phyloP scores from a whole-genome alignment of 2,113 vertebrate species.

The Phocoena phocoena region DNA sequence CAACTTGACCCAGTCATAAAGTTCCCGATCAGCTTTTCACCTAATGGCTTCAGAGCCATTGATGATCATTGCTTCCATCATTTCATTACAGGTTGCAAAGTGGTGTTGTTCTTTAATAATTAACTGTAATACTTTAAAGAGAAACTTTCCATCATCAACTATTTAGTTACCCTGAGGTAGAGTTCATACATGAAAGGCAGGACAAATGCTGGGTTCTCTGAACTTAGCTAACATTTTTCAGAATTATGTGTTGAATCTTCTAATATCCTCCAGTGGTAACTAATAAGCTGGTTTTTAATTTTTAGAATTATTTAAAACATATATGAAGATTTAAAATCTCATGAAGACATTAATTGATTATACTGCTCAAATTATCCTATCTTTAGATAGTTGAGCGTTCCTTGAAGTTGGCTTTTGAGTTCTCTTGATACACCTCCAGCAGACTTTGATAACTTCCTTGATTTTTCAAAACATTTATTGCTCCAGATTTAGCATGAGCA shows the following conservation, averaged over 20 bases:
- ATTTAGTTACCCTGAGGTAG: background rate
- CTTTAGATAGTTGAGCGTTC: background rate
- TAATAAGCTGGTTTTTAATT: background rate
- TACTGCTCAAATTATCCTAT: background rate
- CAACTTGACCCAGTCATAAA: background rate
- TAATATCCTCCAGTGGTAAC: background rate
- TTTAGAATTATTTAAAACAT: background rate
- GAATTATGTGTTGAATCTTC: background rate
- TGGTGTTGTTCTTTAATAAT: background rate
- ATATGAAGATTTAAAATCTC: background rate
- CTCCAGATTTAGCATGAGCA: background rate
- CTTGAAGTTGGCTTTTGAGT: background rate
- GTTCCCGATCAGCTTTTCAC: background rate
- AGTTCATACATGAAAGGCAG: background rate
- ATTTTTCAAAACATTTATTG: slow-evolving; percentile 6
- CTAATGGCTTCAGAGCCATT: background rate
- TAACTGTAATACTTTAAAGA: background rate
- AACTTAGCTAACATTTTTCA: background rate
- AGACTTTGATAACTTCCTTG: background rate
- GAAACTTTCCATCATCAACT: background rate
- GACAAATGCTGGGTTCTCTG: background rate
- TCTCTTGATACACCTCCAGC: background rate
- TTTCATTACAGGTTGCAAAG: background rate
- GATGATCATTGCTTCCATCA: background rate
- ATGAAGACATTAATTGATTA: background rate